Evolutionary conservation across 2,797 vertebrate species (phyloP), one percentile per base, ranked within the genome.

Genomic region (Naso thynnoides): DNA sequence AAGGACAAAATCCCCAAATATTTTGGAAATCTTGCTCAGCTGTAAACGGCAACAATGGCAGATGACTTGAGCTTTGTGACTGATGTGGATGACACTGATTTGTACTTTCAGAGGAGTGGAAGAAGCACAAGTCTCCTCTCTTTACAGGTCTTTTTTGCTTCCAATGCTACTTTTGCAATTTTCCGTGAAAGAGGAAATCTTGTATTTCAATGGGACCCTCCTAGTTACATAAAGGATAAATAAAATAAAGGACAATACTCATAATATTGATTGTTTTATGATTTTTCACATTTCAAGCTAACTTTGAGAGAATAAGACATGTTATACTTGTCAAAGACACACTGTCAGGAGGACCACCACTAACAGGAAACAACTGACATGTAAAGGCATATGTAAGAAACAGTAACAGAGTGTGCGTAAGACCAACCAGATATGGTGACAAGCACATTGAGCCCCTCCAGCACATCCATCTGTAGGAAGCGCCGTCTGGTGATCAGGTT

Each of bases 381-480:
- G 31, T 33, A 33, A 33, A 33, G 31, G 31, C 31, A 33, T 33
- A 6, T 33, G 6, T 1, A 33, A n/a, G 9, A 33, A 33, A 1
- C 15, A 7, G 14, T 41, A 10, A 24, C n/a, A 18, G 13, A 19
- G 44, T 31, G 13, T 49, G 15, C n/a, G 48, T 44, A 36, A 1
- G 13, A 63, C 78, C 42, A 85, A 99, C 98, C 98, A 87, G 98
- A 99, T 95, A 99, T 99, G 53, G 98, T 99, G 86, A 99, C 98
- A 0, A 99, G 95, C 77, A 99, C 97, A 0, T 99, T 99, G 36
- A 99, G 95, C 16, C 98, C 98, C 85, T 99, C 98, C 1, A 99
- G 93, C 10, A 99, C 98, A 0, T 99, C 98, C 98, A 99, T 99
- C 93, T 99, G 98, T 68, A 97, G 96, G 89, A 99, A 99, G 13